Evolutionary conservation across 2,888 invertebrate species (phyloP).

Genomic region (Halocaridina rubra): DNA sequence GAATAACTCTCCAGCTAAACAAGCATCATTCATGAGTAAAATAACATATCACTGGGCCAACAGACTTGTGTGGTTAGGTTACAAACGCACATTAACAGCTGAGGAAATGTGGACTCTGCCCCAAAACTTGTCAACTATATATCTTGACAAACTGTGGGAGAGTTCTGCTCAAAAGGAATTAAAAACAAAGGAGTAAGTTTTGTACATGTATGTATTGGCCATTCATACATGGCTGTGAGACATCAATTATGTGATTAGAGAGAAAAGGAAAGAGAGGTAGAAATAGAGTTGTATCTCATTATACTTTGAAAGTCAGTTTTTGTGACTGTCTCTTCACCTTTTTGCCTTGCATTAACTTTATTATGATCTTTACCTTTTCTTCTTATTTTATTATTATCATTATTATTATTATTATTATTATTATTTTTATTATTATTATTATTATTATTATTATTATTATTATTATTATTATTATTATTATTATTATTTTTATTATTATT

Average conservation of each 20-base stretch:
- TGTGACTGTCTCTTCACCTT: background rate
- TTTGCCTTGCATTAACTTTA: background rate
- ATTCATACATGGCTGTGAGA: background rate
- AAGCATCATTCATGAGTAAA: too few species aligned
- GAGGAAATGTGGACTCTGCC: too few species aligned
- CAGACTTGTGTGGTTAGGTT: too few species aligned
- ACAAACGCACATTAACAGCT: too few species aligned
- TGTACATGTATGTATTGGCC: background rate
- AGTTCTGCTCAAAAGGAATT: too few species aligned
- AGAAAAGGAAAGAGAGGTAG: too few species aligned
- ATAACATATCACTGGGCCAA: too few species aligned
- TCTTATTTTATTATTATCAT: background rate
- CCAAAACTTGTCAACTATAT: too few species aligned
- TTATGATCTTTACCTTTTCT: background rate
- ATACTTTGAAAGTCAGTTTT: background rate
- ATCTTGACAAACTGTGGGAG: too few species aligned
- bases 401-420: constrained; percentile 6
- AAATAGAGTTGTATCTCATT: too few species aligned
- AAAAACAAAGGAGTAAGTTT: background rate
- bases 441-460: background rate
- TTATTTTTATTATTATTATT: background rate
- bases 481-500: constrained; percentile 2
- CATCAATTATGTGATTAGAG: background rate
- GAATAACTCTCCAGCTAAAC: too few species aligned
- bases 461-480: background rate